Conservation (phyloP, 2,113 vertebrate species). For the Rattus rattus region DNA sequence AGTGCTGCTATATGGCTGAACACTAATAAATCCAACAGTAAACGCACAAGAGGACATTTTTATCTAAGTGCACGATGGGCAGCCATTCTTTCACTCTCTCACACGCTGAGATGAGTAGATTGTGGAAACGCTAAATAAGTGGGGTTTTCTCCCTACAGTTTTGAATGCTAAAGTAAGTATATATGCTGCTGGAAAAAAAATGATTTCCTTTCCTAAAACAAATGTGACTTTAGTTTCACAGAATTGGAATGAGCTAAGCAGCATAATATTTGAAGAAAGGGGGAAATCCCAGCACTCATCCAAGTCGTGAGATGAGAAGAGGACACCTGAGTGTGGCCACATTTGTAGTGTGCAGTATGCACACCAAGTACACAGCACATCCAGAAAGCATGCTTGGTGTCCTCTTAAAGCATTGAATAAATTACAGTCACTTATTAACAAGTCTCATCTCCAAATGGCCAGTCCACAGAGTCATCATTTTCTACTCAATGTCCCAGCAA, state of each 20-base stretch:
- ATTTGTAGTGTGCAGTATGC: background rate
- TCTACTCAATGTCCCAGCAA: constrained; percentile 41
- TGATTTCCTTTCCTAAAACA: background rate
- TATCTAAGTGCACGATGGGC: background rate
- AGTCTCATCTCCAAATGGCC: background rate
- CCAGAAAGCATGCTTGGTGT: background rate
- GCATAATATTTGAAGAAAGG: background rate
- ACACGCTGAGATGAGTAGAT: background rate
- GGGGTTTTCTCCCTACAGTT: background rate
- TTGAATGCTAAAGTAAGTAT: constrained; percentile 2
- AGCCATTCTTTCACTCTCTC: background rate
- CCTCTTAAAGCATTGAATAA: constrained; percentile 1
- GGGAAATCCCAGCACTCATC: background rate
- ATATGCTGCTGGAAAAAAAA: background rate
- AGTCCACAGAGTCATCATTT: background rate
- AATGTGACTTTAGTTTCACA: background rate
- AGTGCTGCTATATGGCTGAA: background rate
- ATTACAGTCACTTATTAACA: background rate
- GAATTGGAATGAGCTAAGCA: background rate
- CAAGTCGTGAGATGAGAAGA: background rate
- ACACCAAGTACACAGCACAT: background rate
- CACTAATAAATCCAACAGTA: background rate
- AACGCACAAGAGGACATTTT: background rate
- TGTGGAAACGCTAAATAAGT: background rate
- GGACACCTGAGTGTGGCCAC: background rate